These are phyloP conservation scores for Incurvaria masculella DNA, from an alignment of 2,888 invertebrate genomes.

Conservation along the genomic window DNA sequence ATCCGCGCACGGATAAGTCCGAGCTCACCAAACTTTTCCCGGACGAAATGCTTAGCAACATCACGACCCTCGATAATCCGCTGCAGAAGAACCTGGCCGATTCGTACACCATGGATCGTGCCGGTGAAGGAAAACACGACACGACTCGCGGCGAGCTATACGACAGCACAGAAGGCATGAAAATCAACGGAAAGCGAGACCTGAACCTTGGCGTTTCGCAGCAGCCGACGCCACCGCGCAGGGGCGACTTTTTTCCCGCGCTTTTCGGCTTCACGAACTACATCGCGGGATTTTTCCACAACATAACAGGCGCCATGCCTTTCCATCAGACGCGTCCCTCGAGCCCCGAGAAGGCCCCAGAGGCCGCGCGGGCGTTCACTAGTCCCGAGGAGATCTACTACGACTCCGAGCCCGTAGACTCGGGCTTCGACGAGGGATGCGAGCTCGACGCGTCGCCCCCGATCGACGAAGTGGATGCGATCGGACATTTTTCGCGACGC, in stretches of 20 bases:
- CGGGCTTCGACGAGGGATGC: slow-evolving; percentile 22
- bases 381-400: background rate
- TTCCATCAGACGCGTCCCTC: slow-evolving; percentile 19
- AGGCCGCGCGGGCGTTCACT: slow-evolving; percentile 20
- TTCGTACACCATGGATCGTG: slow-evolving; percentile 23
- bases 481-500: background rate
- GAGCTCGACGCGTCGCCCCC: slow-evolving; percentile 25
- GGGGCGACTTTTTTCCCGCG: slow-evolving; percentile 21
- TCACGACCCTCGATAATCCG: slow-evolving; percentile 36
- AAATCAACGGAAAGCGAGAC: background rate
- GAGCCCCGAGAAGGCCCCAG: slow-evolving; percentile 18
- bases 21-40: slow-evolving; percentile 29
- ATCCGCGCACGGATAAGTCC: slow-evolving; percentile 18
- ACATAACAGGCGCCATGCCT: slow-evolving; percentile 29
- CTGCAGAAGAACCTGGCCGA: slow-evolving; percentile 43
- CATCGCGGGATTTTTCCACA: slow-evolving; percentile 35
- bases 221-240: slow-evolving; percentile 8
- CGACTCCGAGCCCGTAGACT: slow-evolving; percentile 25
- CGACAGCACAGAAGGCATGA: background rate
- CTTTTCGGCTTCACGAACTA: slow-evolving; percentile 32
- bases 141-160: background rate
- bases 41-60: slow-evolving; percentile 30
- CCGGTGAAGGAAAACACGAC: slow-evolving; percentile 15
- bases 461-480: slow-evolving; percentile 8
- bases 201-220: background rate